Conservation (phyloP, 37 sponge, comb jelly and placozoan species). For the Axinella damicornis region DNA sequence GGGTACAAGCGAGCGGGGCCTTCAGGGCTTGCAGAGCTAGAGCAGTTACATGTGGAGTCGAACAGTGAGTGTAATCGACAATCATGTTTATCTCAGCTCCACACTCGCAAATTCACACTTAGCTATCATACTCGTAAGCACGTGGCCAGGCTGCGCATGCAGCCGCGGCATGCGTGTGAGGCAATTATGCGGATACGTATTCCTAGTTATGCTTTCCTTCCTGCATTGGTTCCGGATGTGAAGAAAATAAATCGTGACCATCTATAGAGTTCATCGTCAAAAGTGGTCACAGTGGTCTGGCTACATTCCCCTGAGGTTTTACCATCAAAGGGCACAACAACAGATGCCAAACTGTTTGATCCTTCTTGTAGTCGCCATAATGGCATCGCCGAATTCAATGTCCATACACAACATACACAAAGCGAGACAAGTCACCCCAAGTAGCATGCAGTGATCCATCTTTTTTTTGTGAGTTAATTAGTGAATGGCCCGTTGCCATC, state of each 20-base stretch:
- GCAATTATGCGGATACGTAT: no score
- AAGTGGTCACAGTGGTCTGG: constrained; percentile 1
- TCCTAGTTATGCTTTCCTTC: constrained; percentile 38
- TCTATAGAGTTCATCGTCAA: not conserved
- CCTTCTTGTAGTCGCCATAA: not conserved
- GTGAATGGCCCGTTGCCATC: constrained; percentile 8
- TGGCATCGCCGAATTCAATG: constrained; percentile 47
- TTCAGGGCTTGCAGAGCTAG: no score
- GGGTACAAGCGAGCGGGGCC: no score
- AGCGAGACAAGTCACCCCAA: constrained; percentile 29
- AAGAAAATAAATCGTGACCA: constrained; percentile 27
- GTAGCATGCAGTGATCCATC: constrained; percentile 41
- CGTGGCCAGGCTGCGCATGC: no score
- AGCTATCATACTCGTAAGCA: no score
- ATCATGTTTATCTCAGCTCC: no score
- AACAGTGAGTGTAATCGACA: no score
- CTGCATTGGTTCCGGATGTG: constrained; percentile 3
- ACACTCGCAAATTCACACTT: no score
- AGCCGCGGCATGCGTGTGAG: no score
- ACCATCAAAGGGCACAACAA: constrained; percentile 16
- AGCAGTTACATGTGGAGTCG: no score
- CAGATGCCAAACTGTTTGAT: constrained; percentile 28
- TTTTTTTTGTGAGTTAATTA: constrained; percentile 21
- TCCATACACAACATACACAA: constrained; percentile 56
- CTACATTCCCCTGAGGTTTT: constrained; percentile 3